Base-by-base conservation (phyloP, 2,888 invertebrate genomes). In the Lochmaea capreae region DNA sequence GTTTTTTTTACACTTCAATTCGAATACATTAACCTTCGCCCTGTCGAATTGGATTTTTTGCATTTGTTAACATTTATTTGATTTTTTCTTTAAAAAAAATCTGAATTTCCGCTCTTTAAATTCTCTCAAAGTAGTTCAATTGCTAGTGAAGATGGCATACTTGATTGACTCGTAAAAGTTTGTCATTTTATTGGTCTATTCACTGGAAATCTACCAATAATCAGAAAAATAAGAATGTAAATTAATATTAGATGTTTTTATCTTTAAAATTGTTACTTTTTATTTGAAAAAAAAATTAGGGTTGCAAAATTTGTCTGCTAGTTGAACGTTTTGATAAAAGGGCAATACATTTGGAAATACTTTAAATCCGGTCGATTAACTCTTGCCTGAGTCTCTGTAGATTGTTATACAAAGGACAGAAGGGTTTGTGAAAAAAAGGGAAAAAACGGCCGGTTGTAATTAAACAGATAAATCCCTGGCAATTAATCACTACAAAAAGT, bases 11-110 rank as follows among this genome's bases (percentile, higher is more conserved):
- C 43, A 42, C 39, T 58, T 65, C 18, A 59, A 42, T 65, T 66
- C 73, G 66, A 73, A 76, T 66, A 42, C 59, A 69, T 49, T 67
- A 22, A 39, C 16, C 18, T 63, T 71, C 54, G 67, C 14, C 43
- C 67, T 63, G 14, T 43, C 14, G 54, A 18, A 14, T 46, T 46
- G 11, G 16, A 62, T 9, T 39, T 39, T 39, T 39, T 39, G 33
- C 33, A 39, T 8, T 39, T 6, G 6, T n/a, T n/a, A 33, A 33
- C 33, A 33, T 33, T 33, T 6, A 33, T 33, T 26, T 26, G 26
- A 26, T 26, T 26, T 26, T 26, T 2, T 26, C 4, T 26, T 4
- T 3, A 26, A 26, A 26, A 26, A 26, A 26, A 26, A 26, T 26
- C 26, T 4, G 26, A 26, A 26, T 26, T 26, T 33, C 33, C 33